phyloP scores from a whole-genome alignment of 1,140 invertebrate species.

The Megalopta genalis region DNA sequence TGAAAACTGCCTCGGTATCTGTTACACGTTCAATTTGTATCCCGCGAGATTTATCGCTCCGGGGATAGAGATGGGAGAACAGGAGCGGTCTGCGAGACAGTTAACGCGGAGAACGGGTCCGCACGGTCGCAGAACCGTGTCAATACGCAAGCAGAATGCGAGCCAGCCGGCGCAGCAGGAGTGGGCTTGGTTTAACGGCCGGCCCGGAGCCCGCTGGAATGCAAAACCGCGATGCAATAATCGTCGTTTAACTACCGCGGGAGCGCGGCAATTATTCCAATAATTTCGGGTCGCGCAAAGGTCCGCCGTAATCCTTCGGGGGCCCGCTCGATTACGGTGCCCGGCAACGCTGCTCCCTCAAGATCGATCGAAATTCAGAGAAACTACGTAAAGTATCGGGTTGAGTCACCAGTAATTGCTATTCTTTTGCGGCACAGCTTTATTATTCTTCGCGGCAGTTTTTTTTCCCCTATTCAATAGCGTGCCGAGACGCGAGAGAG shows the following conservation, averaged over 20 bases:
- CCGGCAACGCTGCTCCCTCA: too few species aligned
- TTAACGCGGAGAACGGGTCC: not conserved
- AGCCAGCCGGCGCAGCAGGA: too few species aligned
- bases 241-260: slow-evolving; percentile 37
- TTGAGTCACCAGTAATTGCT: too few species aligned
- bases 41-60: not conserved
- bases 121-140: slow-evolving; percentile 43
- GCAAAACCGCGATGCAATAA: slow-evolving; percentile 43
- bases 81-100: not conserved
- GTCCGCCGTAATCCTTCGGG: not conserved
- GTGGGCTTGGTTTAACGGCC: slow-evolving; percentile 1
- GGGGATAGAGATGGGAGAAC: slow-evolving; percentile 26
- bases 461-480: too few species aligned
- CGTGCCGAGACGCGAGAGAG: too few species aligned
- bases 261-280: slow-evolving; percentile 41
- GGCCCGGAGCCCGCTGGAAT: slow-evolving; percentile 41
- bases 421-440: too few species aligned
- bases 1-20: too few species aligned
- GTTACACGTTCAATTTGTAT: too few species aligned
- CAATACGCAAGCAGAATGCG: slow-evolving; percentile 29
- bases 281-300: slow-evolving; percentile 49
- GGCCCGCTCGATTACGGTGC: too few species aligned
- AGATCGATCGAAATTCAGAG: too few species aligned
- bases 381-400: too few species aligned
- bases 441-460: too few species aligned